phyloP scores from a whole-genome alignment of 2,888 invertebrate genomes.

The Allolobophora icterica region DNA sequence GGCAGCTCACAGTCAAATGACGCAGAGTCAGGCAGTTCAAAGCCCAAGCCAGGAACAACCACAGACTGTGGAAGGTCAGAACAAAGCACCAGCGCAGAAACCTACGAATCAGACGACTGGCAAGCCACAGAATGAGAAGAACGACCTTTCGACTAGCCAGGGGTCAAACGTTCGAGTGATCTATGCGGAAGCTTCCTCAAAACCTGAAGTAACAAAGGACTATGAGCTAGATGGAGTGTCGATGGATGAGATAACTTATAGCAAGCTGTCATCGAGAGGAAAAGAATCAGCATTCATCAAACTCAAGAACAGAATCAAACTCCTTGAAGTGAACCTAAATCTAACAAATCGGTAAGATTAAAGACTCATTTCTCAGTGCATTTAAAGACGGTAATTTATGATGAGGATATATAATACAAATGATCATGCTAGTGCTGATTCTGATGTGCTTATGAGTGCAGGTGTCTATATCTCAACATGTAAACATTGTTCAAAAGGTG shows the following conservation, averaged over 20 bases:
- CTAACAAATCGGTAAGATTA: conserved; percentile 79
- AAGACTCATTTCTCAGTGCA: background rate
- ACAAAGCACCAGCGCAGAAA: conserved; percentile 12
- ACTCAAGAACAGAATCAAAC: conserved; percentile 92
- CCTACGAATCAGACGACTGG: background rate
- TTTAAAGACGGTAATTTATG: background rate
- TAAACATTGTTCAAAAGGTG: background rate
- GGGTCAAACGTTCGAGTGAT: background rate
- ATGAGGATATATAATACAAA: background rate
- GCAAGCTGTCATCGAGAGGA: conserved; percentile 39
- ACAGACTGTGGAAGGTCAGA: background rate
- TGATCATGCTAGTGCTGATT: background rate
- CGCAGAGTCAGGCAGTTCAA: background rate
- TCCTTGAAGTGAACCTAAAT: conserved; percentile 94
- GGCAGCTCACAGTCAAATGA: background rate
- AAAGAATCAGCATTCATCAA: conserved; percentile 73
- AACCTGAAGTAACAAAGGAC: background rate
- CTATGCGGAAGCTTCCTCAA: background rate
- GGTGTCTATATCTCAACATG: background rate
- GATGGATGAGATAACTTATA: conserved; percentile 40
- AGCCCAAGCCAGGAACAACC: background rate
- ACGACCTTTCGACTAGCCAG: background rate
- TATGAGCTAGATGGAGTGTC: conserved; percentile 23
- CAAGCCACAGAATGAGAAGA: background rate
- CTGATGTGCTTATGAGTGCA: background rate